Base-by-base conservation (phyloP, 1,140 invertebrate genomes). In the Drosophila sturtevanti region DNA sequence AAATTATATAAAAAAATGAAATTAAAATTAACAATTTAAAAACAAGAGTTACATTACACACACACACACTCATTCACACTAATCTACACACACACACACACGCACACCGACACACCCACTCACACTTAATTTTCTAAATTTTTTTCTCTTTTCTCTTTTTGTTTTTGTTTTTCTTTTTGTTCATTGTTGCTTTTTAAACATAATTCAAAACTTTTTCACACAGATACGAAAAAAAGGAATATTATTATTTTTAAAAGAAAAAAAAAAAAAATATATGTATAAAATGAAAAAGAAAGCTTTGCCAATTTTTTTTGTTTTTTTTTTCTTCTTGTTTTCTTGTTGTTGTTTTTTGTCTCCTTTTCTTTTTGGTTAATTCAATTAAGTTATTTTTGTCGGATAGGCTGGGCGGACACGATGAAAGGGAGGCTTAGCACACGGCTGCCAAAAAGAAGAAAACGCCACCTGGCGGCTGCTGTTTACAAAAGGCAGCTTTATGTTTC, bases 401-500 rank as follows among this genome's bases (percentile, higher is more conserved):
- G 70, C 72, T 74, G 71, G 71, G 71, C 71, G 62, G 35, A 63
- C 70, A 31, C 27, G 3, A 31, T 6, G 0, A 31, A 6, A 4
- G 16, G 14, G 34, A 10, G 14, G 24, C 12, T 14, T n/a, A 31
- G 55, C 55, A 37, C 16, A 48, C 16, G 41, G 41, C 41, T 48
- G 41, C 16, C 41, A 48, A 48, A 10, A 48, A 48, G 41, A 48
- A 44, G 41, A 44, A 48, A 63, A 56, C 76, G 63, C 68, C 56
- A 68, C 72, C 62, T 68, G 52, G 81, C 81, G 68, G 48, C 80
- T 84, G 81, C 80, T 70, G 24, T 68, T 76, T 67, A 48, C 41
- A 67, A 82, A 56, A 84, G 80, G 80, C 80, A 84, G 80, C 80
- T 64, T 84, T 65, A 79, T 84, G 81, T 84, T 76, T 68, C 56